Conservation (phyloP, 2,113 vertebrate species). For the Suricata suricatta region DNA sequence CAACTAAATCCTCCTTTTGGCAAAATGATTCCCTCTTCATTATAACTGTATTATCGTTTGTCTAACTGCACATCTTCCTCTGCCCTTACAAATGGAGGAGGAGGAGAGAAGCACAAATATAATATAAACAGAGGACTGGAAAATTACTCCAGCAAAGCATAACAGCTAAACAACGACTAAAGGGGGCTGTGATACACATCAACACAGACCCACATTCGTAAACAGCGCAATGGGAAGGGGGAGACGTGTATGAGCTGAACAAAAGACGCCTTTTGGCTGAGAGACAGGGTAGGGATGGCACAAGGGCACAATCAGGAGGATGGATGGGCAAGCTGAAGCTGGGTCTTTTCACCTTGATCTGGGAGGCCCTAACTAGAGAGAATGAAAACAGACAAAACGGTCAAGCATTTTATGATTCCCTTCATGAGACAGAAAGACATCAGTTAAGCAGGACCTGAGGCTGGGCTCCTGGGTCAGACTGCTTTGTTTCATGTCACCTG, state of each 20-base stretch:
- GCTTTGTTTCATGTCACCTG: not conserved
- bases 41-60: slow-evolving; percentile 47
- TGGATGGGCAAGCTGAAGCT: not conserved
- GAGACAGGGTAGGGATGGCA: not conserved
- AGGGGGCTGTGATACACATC: slow-evolving; percentile 77
- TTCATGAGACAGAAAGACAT: not conserved
- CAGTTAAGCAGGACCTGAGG: not conserved
- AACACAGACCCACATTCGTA: slow-evolving; percentile 75
- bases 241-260: slow-evolving; percentile 22
- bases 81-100: slow-evolving; percentile 38
- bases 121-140: slow-evolving; percentile 82
- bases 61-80: slow-evolving; percentile 52
- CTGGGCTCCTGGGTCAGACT: not conserved
- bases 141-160: slow-evolving; percentile 72
- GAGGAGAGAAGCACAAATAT: slow-evolving; percentile 19
- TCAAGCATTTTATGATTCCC: not conserved
- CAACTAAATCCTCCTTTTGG: slow-evolving; percentile 59
- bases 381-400: too few relatives aligned
- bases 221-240: slow-evolving; percentile 55
- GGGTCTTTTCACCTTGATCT: not conserved
- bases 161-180: slow-evolving; percentile 79
- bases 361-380: not conserved
- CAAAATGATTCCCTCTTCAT: slow-evolving; percentile 54
- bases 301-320: not conserved
- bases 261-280: slow-evolving; percentile 56